phyloP scores from a whole-genome alignment of 2,797 vertebrate genomes.

The Distichodus sexfasciatus region DNA sequence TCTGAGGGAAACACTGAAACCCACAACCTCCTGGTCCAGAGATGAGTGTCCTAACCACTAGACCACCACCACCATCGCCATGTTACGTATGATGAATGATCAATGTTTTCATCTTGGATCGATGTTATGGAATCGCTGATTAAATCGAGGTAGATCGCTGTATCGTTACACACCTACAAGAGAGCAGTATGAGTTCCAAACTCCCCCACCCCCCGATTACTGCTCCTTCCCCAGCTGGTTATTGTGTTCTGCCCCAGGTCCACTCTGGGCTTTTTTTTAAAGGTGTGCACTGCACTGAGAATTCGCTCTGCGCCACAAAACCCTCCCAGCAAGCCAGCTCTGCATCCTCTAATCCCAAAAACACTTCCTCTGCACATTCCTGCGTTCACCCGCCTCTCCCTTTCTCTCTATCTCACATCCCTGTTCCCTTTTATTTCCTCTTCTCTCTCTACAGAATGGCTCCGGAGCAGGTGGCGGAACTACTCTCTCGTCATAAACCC shows the following conservation, averaged over 20 bases:
- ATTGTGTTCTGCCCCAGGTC: constrained; percentile 11
- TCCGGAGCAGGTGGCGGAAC: too few relatives aligned
- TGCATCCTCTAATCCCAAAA: neutral
- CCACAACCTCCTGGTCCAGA: too few relatives aligned
- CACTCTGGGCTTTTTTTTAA: neutral
- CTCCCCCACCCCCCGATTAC: neutral
- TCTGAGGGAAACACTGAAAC: too few relatives aligned
- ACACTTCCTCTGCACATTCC: neutral
- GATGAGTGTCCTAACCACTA: too few relatives aligned
- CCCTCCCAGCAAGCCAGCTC: neutral
- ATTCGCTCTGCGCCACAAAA: neutral
- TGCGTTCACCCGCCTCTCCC: neutral
- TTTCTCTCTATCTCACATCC: constrained; percentile 39
- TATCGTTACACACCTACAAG: neutral
- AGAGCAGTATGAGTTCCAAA: neutral
- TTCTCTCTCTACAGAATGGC: too few relatives aligned
- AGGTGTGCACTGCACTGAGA: constrained; percentile 1
- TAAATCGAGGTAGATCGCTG: too few relatives aligned
- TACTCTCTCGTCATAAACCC: too few relatives aligned
- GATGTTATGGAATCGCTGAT: too few relatives aligned
- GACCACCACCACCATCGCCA: too few relatives aligned
- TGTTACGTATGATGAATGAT: too few relatives aligned
- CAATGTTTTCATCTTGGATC: too few relatives aligned
- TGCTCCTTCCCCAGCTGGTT: neutral
- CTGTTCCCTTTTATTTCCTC: too few relatives aligned